Base-by-base conservation (phyloP, 2,888 invertebrate species). In the Drosophila anceps region DNA sequence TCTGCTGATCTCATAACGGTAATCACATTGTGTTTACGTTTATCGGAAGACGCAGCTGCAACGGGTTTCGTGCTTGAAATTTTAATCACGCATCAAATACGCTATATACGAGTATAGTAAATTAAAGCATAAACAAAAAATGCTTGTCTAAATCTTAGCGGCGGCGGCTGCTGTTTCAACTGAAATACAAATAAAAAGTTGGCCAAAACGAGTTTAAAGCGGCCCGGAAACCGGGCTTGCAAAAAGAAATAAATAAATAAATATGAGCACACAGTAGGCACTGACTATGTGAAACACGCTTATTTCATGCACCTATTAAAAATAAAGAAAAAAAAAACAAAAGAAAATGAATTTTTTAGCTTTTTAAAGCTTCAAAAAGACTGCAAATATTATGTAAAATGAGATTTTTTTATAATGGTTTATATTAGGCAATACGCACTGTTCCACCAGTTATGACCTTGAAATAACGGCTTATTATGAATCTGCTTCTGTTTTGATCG, bases 391-490 rank as follows among this genome's bases (percentile, higher is more conserved):
- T 15, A n/a, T 7, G 7, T 6, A 9, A 33, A 8, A 12, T n/a
- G 4, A 15, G 12, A n/a, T n/a, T n/a, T 13, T 27, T 5, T 10
- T 10, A 35, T 27, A 54, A 9, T 13, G 1, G 20, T 61, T 61
- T 27, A 24, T 18, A 18, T 12, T 43, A 63, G 27, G 27, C 15
- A 37, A 35, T 39, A 10, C 33, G 29, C 50, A 80, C 77, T 76
- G 77, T 64, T 53, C 12, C 35, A 44, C 74, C 15, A 46, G 10
- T 65, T 64, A 65, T 57, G 88, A 79, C 88, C 91, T 88, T 88
- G 91, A 73, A 76, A 55, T 83, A 88, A 77, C 88, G 82, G 84
- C 74, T 68, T 53, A 48, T 54, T 48, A 37, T 48, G 37, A 63
- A 50, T 43, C 39, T 58, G 41, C n/a, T 55, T 50, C 57, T 48